Percentiles rank a stretch among this genome's conserved stretches.
phyloP scores from a whole-genome alignment of 2,113 vertebrate genomes.

The Mirza zaza region DNA sequence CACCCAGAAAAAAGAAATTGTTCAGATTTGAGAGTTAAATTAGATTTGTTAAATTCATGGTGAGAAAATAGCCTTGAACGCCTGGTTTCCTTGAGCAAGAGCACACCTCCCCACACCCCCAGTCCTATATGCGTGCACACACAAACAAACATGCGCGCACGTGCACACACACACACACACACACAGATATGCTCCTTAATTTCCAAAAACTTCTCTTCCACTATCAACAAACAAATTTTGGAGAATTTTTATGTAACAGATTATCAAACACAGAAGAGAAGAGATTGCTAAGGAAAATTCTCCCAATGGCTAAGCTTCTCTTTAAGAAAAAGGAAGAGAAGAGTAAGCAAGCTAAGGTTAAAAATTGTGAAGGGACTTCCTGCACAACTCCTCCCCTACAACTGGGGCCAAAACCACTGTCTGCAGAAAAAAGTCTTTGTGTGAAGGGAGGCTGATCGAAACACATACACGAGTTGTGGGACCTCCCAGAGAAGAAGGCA shows the following conservation, averaged over 20 bases:
- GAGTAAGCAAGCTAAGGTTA: not conserved
- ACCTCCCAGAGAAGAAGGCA: not conserved
- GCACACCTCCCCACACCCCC: fast-evolving
- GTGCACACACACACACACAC: not conserved
- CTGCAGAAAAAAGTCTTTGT: not conserved
- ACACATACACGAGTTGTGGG: fast-evolving
- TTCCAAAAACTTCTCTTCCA: slow-evolving; percentile 9
- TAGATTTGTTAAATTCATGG: not conserved
- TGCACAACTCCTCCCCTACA: not conserved
- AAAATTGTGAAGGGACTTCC: not conserved
- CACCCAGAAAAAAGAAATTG: not conserved
- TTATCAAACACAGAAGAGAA: not conserved
- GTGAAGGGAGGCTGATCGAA: not conserved
- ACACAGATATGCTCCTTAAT: not conserved
- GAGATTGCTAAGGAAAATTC: not conserved
- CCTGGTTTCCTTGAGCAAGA: not conserved
- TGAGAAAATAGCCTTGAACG: not conserved
- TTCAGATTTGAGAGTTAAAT: slow-evolving; percentile 30
- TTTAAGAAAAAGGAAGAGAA: not conserved
- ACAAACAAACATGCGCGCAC: too few relatives aligned
- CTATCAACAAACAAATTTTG: not conserved
- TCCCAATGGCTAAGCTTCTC: not conserved
- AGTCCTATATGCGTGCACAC: not conserved
- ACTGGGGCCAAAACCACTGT: not conserved
- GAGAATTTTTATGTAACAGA: not conserved